Evolutionary conservation across 2,113 vertebrate species (phyloP), one percentile per base, ranked within the genome.

Genomic region (Podiceps cristatus): DNA sequence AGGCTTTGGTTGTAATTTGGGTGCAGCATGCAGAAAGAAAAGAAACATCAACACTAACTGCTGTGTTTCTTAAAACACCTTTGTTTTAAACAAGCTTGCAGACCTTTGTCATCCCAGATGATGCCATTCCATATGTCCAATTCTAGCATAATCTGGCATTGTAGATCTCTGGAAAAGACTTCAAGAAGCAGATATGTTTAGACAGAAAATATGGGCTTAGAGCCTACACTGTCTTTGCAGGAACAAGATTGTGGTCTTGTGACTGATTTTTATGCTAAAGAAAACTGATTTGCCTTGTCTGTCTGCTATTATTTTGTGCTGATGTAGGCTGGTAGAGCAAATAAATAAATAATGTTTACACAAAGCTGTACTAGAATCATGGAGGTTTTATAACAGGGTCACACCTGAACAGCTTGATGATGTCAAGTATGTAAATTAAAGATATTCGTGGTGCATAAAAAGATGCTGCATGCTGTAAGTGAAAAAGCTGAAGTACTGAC

Each of bases 301-400:
- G 53, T 62, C 53, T 64, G 73, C 53, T 88, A 45, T 94, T 93
- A 52, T 83, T 97, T 94, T 96, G 62, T 77, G 88, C 87, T 86
- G 79, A 66, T 0, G 0, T 90, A 78, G 73, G 82, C 66, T 62
- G 52, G 52, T 90, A 83, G 13, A 94, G 35, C 77, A 90, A 95
- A 92, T 85, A 73, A 95, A 90, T 91, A 96, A 85, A 68, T 95
- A 58, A 90, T 55, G 76, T 85, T 92, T 92, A 62, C 86, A 93
- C 20, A 92, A 83, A 86, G 63, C 60, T 83, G 28, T 83, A 80
- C 68, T 84, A 79, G 80, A 86, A 68, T 91, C 67, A 33, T 62
- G 52, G 85, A 76, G 35, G 12, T 85, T 96, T 93, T 95, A 73
- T 47, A 87, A 86, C 23, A n/a, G 29, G 75, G 90, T 96, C 93